These are phyloP conservation scores for Thalassoma bifasciatum DNA, from an alignment of 2,113 vertebrate genomes.

Conservation along the genomic window DNA sequence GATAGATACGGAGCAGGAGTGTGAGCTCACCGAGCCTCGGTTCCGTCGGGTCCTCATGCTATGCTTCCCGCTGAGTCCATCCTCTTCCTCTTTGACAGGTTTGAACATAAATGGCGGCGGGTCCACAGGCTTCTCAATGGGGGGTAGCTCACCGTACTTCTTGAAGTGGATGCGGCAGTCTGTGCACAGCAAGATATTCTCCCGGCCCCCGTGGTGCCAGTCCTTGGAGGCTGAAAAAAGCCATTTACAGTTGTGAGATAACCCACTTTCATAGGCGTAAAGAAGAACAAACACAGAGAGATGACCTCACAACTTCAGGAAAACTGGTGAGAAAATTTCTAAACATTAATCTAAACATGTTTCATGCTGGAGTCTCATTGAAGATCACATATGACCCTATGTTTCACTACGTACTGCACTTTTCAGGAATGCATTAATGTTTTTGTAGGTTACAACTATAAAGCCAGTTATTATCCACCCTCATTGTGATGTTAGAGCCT, in stretches of 20 bases:
- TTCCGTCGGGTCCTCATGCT: conserved; percentile 99
- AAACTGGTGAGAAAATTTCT: background rate
- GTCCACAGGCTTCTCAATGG: conserved; percentile 98
- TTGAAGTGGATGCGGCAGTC: conserved; percentile 99
- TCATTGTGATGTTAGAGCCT: conserved; percentile 15
- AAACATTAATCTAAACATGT: background rate
- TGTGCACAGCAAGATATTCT: conserved; percentile 97
- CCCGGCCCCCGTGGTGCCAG: conserved; percentile 99
- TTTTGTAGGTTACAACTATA: conserved; percentile 27
- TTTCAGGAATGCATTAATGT: conserved; percentile 17
- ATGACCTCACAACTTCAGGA: conserved; percentile 13
- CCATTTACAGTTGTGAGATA: conserved; percentile 70
- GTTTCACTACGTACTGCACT: background rate
- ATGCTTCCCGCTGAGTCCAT: conserved; percentile 98
- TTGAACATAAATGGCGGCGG: conserved; percentile 99
- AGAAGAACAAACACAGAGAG: conserved; percentile 38
- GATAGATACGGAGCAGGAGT: background rate
- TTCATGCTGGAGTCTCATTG: conserved; percentile 5
- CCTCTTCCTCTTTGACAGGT: conserved; percentile 99
- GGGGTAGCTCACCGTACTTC: conserved; percentile 98
- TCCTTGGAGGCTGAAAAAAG: conserved; percentile 93
- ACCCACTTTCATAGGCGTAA: conserved; percentile 11
- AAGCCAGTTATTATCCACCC: conserved; percentile 55
- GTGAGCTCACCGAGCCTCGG: conserved; percentile 91
- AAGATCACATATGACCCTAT: background rate